A percentile compares a stretch with the other conserved stretches of the same genome.
These are phyloP conservation scores for Eupithecia tripunctaria DNA, from an alignment of 2,888 invertebrate species.

Conservation along the genomic window DNA sequence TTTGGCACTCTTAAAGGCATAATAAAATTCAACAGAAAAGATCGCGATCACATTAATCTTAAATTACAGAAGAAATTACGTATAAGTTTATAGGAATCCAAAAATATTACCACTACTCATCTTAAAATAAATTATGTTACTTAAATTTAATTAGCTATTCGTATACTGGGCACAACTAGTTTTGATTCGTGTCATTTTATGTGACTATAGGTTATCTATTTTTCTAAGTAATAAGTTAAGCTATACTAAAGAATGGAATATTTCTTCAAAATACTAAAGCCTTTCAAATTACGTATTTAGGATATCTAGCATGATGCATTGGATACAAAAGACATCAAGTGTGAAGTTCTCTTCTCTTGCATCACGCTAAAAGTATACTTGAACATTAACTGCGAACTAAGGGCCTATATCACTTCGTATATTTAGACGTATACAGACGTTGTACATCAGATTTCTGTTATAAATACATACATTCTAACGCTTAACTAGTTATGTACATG, in stretches of 20 bases:
- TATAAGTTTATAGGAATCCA: conserved; percentile 84
- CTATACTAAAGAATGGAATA: conserved; percentile 83
- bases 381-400: conserved; percentile 59
- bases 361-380: conserved; percentile 60
- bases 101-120: conserved; percentile 83
- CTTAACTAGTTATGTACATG: conserved; percentile 42
- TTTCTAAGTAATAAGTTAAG: conserved; percentile 81
- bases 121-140: conserved; percentile 83
- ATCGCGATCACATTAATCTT: conserved; percentile 52
- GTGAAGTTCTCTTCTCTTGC: conserved; percentile 41
- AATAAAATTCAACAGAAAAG: conserved; percentile 68
- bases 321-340: conserved; percentile 32
- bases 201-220: conserved; percentile 83
- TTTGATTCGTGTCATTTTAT: conserved; percentile 83
- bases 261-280: conserved; percentile 78
- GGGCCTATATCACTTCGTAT: conserved; percentile 59
- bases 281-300: conserved; percentile 81
- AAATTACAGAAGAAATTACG: conserved; percentile 76
- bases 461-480: conserved; percentile 65
- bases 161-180: conserved; percentile 85
- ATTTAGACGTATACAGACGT: conserved; percentile 81
- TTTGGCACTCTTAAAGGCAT: conserved; percentile 78
- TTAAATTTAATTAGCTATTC: conserved; percentile 80
- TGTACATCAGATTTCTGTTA: conserved; percentile 82
- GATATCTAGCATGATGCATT: conserved; percentile 63